Evolutionary conservation across 1,140 invertebrate species (phyloP).

Genomic region (Heliconius congener): DNA sequence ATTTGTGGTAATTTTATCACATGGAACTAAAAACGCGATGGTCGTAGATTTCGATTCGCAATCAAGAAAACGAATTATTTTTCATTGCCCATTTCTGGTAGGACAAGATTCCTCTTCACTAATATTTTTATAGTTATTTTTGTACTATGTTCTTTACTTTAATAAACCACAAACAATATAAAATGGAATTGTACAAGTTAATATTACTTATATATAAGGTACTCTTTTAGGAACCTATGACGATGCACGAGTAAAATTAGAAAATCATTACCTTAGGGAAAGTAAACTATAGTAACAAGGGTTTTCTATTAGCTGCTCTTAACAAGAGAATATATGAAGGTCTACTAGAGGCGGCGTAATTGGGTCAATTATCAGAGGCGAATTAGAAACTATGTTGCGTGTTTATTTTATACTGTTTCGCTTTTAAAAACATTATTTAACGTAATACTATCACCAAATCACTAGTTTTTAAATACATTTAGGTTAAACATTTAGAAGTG

Average conservation of each 20-base stretch:
- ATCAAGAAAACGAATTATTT: no score
- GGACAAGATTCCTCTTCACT: no score
- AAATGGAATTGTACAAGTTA: no score
- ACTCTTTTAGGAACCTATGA: background rate
- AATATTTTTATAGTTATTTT: no score
- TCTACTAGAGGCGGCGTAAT: background rate
- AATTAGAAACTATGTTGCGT: background rate
- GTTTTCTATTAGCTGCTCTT: constrained; percentile 3
- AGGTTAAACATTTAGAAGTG: background rate
- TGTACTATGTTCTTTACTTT: no score
- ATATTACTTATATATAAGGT: background rate
- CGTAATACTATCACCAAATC: background rate
- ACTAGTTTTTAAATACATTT: background rate
- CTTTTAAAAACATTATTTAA: background rate
- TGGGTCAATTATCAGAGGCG: background rate
- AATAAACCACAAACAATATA: no score
- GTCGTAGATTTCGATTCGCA: no score
- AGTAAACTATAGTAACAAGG: background rate
- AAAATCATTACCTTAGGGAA: background rate
- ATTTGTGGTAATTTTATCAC: no score
- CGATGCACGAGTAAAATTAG: background rate
- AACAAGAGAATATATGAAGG: background rate
- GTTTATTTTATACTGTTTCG: background rate
- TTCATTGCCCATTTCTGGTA: no score
- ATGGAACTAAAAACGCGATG: no score